Base-by-base conservation (phyloP, 2,888 invertebrate species). In the Dromius quadrimaculatus region DNA sequence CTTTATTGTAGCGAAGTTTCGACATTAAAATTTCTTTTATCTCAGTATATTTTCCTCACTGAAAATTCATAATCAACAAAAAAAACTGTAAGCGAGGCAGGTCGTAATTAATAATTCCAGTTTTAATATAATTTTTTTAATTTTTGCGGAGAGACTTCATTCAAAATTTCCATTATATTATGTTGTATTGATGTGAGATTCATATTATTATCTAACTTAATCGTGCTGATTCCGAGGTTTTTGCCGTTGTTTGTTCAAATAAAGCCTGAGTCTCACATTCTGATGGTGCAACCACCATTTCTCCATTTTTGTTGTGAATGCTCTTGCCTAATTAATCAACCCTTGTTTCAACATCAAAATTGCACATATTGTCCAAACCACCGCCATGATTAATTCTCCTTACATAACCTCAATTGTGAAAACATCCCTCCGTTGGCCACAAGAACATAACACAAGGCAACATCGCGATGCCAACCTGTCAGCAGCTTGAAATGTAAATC, bases 331-430 rank as follows among this genome's bases (percentile, higher is more conserved):
- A 54, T 54, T 54, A 54, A 23, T 15, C 6, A 28, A 28, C 28
- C 9, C 47, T 11, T 28, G 11, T n/a, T n/a, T n/a, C 28, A 11
- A 9, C n/a, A 9, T 54, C 13, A 41, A 54, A 54, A 28, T 23
- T 28, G 28, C 13, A 54, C 50, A 54, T 47, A 47, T 47, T 47
- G 47, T 47, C 28, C 8, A n/a, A 22, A 15, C 28, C n/a, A 13
- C 28, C 50, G 23, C 47, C 23, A 28, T 54, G 28, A 54, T 54
- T 54, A 54, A 54, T 54, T 23, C 50, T 54, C 50, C 28, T 6
- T 41, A 50, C 50, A 54, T 54, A 54, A 54, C 50, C 50, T 54
- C 50, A 54, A 54, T 54, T 17, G 50, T 54, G 50, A 54, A 54
- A 54, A 54, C 50, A 54, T 47, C 47, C 47, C 41, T 1, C 11